Base-by-base conservation (phyloP, 1,140 invertebrate genomes). In the Sarcophaga peregrina region DNA sequence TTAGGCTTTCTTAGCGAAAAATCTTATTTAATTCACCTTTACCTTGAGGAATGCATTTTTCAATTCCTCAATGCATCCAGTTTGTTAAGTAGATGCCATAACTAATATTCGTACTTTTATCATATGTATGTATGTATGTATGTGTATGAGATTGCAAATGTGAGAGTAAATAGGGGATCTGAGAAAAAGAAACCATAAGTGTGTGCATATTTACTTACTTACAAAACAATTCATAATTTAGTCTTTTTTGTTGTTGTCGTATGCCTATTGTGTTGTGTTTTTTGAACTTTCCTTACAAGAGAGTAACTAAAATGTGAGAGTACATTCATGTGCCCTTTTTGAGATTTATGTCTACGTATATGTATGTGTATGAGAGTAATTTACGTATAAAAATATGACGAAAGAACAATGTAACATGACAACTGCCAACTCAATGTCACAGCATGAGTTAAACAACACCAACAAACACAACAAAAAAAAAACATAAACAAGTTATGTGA, bases 391-490 rank as follows among this genome's bases (percentile, higher is more conserved):
- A 68, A 68, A 20, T 5, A 76, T 76, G 74, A 76, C 46, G 75
- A 78, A 50, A 78, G 74, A 78, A 78, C 75, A 78, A 78, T 78
- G 46, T 50, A 78, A 50, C 75, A 78, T 78, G 75, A 78, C 75
- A 78, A 78, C 75, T 78, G 75, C 25, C 75, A 78, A 78, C 75
- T 78, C 75, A 78, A 52, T 78, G 75, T 78, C 75, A 78, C 48
- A 68, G 75, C 47, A 78, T 78, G 75, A 10, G n/a, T 17, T 78
- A 50, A 72, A 17, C 17, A 17, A 78, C 75, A 78, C 20, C 62
- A 68, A 58, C 54, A 37, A 37, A n/a, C n/a, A n/a, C n/a, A n/a
- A n/a, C n/a, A n/a, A n/a, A n/a, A n/a, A n/a, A 37, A 37, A 2
- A 37, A 37, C 25, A 37, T 37, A 37, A 37, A 37, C 25, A 37